Percentiles rank a stretch among this genome's conserved stretches.
Conservation (phyloP, 1,140 invertebrate genomes). For the Lethrus apterus region DNA sequence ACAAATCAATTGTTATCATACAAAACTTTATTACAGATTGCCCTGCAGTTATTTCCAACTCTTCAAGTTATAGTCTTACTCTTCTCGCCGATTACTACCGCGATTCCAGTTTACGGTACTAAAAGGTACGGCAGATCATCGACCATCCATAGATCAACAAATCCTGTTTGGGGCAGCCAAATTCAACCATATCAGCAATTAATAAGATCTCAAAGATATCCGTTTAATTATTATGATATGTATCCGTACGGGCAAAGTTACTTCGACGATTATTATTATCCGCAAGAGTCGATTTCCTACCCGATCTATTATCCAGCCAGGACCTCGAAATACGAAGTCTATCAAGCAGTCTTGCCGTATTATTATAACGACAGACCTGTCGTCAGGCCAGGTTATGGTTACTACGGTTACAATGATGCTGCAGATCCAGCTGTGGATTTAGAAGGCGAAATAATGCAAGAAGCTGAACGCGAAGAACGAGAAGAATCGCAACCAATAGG, state of each 20-base stretch:
- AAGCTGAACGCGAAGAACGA: conserved; percentile 44
- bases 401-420: conserved; percentile 41
- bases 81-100: conserved; percentile 38
- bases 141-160: conserved; percentile 18
- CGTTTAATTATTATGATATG: conserved; percentile 36
- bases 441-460: conserved; percentile 39
- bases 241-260: conserved; percentile 50
- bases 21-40: conserved; percentile 32
- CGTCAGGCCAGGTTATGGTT: conserved; percentile 26
- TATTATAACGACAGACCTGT: conserved; percentile 39
- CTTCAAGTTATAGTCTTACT: conserved; percentile 29
- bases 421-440: conserved; percentile 39
- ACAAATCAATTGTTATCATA: conserved; percentile 1
- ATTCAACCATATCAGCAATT: conserved; percentile 39
- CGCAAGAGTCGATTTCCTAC: conserved; percentile 35
- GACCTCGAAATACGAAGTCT: conserved; percentile 41
- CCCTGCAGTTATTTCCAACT: conserved; percentile 25
- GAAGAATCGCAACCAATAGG: conserved; percentile 50
- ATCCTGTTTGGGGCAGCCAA: conserved; percentile 25
- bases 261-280: conserved; percentile 48
- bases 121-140: conserved; percentile 38
- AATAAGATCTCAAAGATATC: conserved; percentile 30
- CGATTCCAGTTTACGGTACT: conserved; percentile 44
- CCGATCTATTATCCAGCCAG: conserved; percentile 36
- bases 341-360: conserved; percentile 40